Conservation (phyloP, 2,797 vertebrate species). For the Sebastolobus altivelis region DNA sequence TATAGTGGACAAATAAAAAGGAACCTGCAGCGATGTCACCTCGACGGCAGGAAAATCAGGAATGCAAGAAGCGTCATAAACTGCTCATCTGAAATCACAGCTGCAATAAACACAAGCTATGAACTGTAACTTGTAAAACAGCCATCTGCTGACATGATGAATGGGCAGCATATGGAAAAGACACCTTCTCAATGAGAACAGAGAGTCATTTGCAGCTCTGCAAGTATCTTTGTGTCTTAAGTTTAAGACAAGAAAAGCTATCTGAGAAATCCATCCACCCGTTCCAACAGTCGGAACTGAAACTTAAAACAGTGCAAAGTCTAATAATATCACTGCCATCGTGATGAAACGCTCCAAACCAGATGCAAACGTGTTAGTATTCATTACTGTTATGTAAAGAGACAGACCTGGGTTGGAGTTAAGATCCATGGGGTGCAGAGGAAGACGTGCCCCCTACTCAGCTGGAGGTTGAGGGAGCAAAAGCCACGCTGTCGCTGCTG, state of each 20-base stretch:
- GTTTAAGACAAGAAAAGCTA: slow-evolving; percentile 39
- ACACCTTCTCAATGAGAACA: slow-evolving; percentile 12
- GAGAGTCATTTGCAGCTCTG: not conserved
- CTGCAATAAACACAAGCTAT: slow-evolving; percentile 30
- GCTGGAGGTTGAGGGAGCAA: slow-evolving; percentile 56
- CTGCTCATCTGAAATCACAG: slow-evolving; percentile 42
- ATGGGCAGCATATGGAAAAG: slow-evolving; percentile 21
- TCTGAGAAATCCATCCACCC: slow-evolving; percentile 13
- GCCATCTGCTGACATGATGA: slow-evolving; percentile 29
- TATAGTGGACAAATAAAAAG: not conserved
- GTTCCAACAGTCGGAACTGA: slow-evolving; percentile 15
- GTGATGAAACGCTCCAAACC: slow-evolving; percentile 34
- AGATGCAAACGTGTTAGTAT: slow-evolving; percentile 40
- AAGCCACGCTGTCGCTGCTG: slow-evolving; percentile 73
- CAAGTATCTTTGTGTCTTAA: not conserved
- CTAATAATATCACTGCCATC: slow-evolving; percentile 41
- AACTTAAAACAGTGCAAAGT: slow-evolving; percentile 23
- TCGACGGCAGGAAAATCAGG: slow-evolving; percentile 10
- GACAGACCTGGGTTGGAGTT: slow-evolving; percentile 86
- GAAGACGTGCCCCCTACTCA: slow-evolving; percentile 61
- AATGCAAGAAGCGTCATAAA: slow-evolving; percentile 45
- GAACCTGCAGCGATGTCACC: not conserved
- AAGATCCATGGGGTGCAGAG: slow-evolving; percentile 77
- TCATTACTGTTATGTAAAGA: slow-evolving; percentile 41
- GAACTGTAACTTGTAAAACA: slow-evolving; percentile 37